phyloP scores from a whole-genome alignment of 1,140 invertebrate species.

The Octopus sinensis region DNA sequence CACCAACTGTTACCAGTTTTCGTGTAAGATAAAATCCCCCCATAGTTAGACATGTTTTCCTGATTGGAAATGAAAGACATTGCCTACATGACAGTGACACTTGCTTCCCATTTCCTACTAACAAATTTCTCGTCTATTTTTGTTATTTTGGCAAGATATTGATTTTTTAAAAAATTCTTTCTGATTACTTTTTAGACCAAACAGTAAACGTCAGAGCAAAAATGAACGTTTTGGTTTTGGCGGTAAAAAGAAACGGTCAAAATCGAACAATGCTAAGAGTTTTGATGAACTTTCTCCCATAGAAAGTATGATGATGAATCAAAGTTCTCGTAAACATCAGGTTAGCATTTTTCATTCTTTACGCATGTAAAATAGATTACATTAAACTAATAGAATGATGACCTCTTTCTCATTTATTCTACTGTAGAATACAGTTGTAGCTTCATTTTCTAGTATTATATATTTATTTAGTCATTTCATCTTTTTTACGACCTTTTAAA shows the following conservation, averaged over 20 bases:
- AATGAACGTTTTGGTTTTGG: constrained; percentile 92
- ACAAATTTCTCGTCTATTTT: no score
- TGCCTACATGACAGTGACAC: no score
- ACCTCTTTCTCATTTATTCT: not conserved
- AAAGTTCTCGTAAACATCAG: not conserved
- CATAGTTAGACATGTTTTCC: no score
- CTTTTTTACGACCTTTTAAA: not conserved
- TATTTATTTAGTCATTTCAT: not conserved
- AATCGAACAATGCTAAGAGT: constrained; percentile 72
- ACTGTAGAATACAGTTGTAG: not conserved
- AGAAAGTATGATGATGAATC: constrained; percentile 9
- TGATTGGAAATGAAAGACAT: no score
- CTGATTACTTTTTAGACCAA: constrained; percentile 23
- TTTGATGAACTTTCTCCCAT: not conserved
- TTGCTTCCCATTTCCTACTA: no score
- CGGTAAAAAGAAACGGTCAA: constrained; percentile 87
- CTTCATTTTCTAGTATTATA: no score
- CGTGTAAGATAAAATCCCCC: no score
- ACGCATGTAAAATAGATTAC: not conserved
- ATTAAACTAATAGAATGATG: not conserved
- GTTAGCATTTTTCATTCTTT: not conserved
- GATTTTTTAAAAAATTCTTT: no score
- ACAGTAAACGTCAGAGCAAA: constrained; percentile 65
- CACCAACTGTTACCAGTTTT: no score
- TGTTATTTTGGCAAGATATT: no score